Evolutionary conservation across 2,888 invertebrate species (phyloP).

Genomic region (Philhelius pedissequus): DNA sequence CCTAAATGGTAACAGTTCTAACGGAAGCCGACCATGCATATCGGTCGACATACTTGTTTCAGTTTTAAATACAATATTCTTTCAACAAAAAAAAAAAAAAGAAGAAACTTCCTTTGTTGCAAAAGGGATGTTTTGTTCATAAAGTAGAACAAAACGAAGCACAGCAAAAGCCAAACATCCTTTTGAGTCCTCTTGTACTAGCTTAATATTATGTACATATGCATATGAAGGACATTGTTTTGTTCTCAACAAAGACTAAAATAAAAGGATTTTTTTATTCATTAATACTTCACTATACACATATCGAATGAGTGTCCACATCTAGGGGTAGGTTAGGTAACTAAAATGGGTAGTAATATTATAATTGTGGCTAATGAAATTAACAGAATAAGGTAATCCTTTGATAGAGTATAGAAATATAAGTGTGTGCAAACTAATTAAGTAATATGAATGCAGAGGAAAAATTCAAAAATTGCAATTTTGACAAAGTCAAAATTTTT

Average conservation of each 20-base stretch:
- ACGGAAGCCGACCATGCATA: conserved; percentile 50
- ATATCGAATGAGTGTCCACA: conserved; percentile 19
- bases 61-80: conserved; percentile 54
- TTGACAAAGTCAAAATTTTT: conserved; percentile 48
- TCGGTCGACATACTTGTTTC: conserved; percentile 43
- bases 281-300: conserved; percentile 6
- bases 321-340: too few species aligned
- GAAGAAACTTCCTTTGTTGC: conserved; percentile 45
- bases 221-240: conserved; percentile 51
- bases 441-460: conserved; percentile 19
- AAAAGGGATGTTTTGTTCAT: conserved; percentile 46
- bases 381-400: conserved; percentile 42
- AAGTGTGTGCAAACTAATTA: conserved; percentile 54
- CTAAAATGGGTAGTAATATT: too few species aligned
- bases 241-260: conserved; percentile 34
- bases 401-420: conserved; percentile 5
- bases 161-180: conserved; percentile 62
- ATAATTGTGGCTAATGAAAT: conserved; percentile 26
- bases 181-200: conserved; percentile 24
- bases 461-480: conserved; percentile 48
- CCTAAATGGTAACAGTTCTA: conserved; percentile 63
- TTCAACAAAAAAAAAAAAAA: conserved; percentile 4
- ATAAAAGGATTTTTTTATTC: conserved; percentile 9
- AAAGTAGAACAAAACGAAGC: conserved; percentile 60
- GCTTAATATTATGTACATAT: neutral